phyloP scores from a whole-genome alignment of 2,113 vertebrate species.

The Dendrocopos noguchii region DNA sequence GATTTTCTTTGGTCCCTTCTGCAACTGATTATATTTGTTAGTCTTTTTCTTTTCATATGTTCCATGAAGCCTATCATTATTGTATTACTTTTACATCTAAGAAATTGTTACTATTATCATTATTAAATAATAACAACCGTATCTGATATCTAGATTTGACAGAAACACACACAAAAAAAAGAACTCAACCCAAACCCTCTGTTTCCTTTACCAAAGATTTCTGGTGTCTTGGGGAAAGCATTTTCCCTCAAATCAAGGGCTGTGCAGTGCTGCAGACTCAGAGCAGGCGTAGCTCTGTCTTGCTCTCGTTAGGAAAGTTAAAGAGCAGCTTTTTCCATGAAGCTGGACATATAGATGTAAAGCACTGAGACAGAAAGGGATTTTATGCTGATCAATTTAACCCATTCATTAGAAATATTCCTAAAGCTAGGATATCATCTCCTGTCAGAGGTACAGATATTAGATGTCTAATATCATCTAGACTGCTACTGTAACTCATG shows the following conservation, averaged over 20 bases:
- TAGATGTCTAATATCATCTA: background rate
- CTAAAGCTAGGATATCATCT: background rate
- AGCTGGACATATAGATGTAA: background rate
- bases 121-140: slow-evolving; percentile 64
- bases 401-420: background rate
- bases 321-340: background rate
- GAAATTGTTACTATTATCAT: slow-evolving; percentile 60
- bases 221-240: background rate
- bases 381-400: background rate
- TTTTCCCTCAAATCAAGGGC: background rate
- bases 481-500: background rate
- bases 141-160: slow-evolving; percentile 44
- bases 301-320: background rate
- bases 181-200: background rate
- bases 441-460: background rate
- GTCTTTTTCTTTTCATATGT: background rate
- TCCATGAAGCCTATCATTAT: slow-evolving; percentile 54
- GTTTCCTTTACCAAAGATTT: slow-evolving; percentile 30
- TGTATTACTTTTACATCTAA: slow-evolving; percentile 64
- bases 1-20: slow-evolving; percentile 55
- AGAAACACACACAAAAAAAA: background rate
- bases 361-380: background rate
- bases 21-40: slow-evolving; percentile 68
- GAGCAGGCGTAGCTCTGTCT: background rate
- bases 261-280: accelerated